Evolutionary conservation across 2,797 vertebrate species (phyloP).

Genomic region (Nyctibius grandis): DNA sequence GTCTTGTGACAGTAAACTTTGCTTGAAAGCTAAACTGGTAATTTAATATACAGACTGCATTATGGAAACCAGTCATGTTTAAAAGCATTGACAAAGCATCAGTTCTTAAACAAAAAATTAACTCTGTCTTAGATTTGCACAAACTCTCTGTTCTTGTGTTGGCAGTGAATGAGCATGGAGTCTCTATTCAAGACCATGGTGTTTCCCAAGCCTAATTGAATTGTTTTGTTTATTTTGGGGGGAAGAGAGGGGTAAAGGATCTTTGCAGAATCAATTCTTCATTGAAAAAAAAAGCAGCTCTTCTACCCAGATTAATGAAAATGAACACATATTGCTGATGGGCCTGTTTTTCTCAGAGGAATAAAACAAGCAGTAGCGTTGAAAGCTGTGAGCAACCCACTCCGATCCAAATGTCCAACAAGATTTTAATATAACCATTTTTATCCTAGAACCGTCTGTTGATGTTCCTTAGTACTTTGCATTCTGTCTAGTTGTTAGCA

Average conservation of each 20-base stretch:
- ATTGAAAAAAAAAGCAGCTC: background rate
- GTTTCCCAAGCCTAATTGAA: background rate
- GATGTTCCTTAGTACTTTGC: background rate
- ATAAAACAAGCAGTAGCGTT: background rate
- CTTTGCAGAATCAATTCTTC: background rate
- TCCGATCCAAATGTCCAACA: background rate
- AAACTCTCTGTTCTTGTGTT: background rate
- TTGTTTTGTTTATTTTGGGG: background rate
- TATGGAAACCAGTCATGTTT: background rate
- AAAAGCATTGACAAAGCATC: background rate
- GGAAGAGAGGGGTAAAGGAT: background rate
- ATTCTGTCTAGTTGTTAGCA: background rate
- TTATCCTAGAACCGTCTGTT: background rate
- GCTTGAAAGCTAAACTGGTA: background rate
- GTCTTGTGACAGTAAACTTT: background rate
- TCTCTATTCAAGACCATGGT: background rate
- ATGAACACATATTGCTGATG: background rate
- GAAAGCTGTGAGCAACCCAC: background rate
- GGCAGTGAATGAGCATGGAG: background rate
- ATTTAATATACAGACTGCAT: background rate
- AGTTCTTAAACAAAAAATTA: background rate
- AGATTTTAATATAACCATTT: background rate
- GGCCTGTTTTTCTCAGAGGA: background rate
- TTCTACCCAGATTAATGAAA: background rate
- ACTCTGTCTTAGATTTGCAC: slow-evolving; percentile 1